phyloP scores from a whole-genome alignment of 53 echinoderm and acorn worm species.

The Antedon mediterranea region DNA sequence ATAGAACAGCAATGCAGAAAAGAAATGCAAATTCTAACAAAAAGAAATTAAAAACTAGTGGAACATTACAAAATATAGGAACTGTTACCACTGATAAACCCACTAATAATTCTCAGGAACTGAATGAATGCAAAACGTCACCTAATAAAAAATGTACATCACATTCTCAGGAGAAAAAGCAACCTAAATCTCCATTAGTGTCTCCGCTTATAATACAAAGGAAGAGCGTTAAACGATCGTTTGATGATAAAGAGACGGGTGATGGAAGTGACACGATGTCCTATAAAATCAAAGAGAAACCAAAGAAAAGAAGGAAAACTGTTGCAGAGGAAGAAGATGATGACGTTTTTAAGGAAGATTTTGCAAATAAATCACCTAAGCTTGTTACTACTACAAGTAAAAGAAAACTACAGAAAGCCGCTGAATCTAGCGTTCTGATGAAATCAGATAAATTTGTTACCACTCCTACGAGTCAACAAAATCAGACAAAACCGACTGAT shows the following conservation, averaged over 20 bases:
- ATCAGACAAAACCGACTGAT: too few relatives aligned
- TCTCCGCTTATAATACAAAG: not conserved
- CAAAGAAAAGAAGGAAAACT: not conserved
- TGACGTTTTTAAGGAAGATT: not conserved
- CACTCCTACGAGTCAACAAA: too few relatives aligned
- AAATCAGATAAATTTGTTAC: too few relatives aligned
- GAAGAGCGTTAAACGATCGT: not conserved
- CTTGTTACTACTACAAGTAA: not conserved
- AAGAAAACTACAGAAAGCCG: not conserved
- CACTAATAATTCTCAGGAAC: not conserved
- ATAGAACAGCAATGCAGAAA: not conserved
- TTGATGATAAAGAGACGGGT: not conserved
- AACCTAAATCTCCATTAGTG: not conserved
- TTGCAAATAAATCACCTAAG: not conserved
- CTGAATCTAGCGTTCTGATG: too few relatives aligned
- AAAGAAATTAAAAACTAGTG: not conserved
- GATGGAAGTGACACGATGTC: too few relatives aligned
- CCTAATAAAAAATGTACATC: not conserved
- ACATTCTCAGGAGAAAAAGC: not conserved
- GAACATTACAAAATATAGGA: not conserved
- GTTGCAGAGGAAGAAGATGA: not conserved
- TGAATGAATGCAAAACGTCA: not conserved
- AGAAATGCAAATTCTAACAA: not conserved
- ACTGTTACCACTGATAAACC: not conserved
- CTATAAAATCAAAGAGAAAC: not conserved